These are phyloP conservation scores for Apamea crenata DNA, from an alignment of 2,888 invertebrate genomes.

Conservation along the genomic window DNA sequence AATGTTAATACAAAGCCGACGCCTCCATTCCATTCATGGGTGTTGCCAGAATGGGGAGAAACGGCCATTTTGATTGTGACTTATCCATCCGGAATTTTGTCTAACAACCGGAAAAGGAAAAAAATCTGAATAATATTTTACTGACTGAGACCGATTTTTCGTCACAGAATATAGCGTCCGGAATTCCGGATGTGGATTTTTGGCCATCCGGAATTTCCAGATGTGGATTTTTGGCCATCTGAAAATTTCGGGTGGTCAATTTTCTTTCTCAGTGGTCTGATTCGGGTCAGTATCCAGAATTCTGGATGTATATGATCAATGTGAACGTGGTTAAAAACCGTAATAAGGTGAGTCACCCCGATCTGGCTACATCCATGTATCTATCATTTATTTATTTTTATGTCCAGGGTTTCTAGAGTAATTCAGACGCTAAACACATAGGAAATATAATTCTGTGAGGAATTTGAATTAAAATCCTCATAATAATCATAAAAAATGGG, in stretches of 20 bases:
- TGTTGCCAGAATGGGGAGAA: constrained; percentile 29
- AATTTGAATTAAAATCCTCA: not conserved
- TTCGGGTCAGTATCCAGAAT: not conserved
- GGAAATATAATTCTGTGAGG: not conserved
- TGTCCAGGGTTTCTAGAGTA: constrained; percentile 59
- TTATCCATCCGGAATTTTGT: not conserved
- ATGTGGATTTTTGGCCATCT: not conserved
- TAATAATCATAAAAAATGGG: constrained; percentile 9
- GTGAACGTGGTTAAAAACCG: not conserved
- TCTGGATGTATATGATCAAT: not conserved
- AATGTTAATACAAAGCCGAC: constrained; percentile 66
- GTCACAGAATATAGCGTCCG: not conserved
- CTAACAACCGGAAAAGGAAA: not conserved
- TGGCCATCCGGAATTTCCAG: not conserved
- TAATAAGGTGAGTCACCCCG: not conserved
- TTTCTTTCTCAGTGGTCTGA: not conserved
- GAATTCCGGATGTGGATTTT: not conserved
- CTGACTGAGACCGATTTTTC: not conserved
- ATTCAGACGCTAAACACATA: constrained; percentile 27
- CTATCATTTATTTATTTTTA: constrained; percentile 65
- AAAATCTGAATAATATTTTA: not conserved
- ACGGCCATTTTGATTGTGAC: not conserved
- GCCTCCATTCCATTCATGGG: constrained; percentile 61
- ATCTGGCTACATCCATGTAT: constrained; percentile 28
- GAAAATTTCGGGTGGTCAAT: not conserved